These are phyloP conservation scores for Shinisaurus crocodilurus DNA, from an alignment of 2,113 vertebrate genomes.

Conservation along the genomic window DNA sequence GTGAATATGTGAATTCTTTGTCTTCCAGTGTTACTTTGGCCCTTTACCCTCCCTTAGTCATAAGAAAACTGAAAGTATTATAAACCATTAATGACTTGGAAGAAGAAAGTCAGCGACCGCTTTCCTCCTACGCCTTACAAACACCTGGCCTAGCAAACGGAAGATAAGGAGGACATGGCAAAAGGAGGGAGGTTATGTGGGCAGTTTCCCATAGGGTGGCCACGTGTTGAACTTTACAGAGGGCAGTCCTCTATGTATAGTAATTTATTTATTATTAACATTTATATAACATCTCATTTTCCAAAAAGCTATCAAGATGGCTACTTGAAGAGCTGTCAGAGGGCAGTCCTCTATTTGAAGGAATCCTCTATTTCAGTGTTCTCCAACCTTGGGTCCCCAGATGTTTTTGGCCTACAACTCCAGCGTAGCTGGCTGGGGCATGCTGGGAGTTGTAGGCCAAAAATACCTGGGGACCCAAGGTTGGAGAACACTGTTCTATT, in stretches of 20 bases:
- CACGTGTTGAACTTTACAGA: neutral
- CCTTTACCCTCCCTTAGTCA: neutral
- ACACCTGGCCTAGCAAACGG: neutral
- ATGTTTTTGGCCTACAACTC: no score
- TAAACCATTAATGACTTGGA: neutral
- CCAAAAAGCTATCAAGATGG: no score
- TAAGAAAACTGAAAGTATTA: slow-evolving; percentile 11
- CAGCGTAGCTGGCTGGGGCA: no score
- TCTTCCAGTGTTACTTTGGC: neutral
- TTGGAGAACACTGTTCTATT: no score
- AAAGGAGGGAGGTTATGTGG: no score
- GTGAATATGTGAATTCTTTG: neutral
- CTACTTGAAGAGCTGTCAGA: neutral
- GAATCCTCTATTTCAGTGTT: no score
- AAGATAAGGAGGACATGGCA: neutral
- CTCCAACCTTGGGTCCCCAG: no score
- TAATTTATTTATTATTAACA: no score
- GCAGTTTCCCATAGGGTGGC: neutral
- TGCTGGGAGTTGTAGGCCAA: no score
- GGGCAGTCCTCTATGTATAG: neutral
- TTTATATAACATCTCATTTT: no score
- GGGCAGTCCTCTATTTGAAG: neutral
- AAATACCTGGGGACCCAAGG: no score
- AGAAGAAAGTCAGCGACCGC: neutral
- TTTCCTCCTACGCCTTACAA: neutral